Base-by-base conservation (phyloP, 37 sponge, comb jelly and placozoan genomes). In the Ephydatia muelleri region DNA sequence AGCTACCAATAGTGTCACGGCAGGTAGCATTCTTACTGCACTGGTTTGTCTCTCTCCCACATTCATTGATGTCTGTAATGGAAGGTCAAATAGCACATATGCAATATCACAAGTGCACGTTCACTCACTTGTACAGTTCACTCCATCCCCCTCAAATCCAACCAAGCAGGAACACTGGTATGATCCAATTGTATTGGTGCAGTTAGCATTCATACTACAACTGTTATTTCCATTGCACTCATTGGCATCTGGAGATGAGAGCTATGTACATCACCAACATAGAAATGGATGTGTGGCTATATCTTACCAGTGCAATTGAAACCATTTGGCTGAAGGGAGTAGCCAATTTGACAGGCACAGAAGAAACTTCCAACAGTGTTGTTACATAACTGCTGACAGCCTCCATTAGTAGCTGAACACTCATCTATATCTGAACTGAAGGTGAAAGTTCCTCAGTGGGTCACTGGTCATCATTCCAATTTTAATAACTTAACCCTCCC, bases 271-370 rank as follows among this genome's bases (percentile, higher is more conserved):
- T 16, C 0, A 57, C 19, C 1, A 21, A 57, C 1, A 57, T 21
- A 19, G 19, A 57, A 57, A 43, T 43, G 43, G 19, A 57, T 57
- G 6, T 43, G 6, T 43, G 43, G 6, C 6, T 6, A 39, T 36
- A 36, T 47, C 77, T 39, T 38, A 77, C 77, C 77, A 77, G 38
- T 77, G 40, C 82, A 81, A 48, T 40, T 70, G 39, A 37, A 38
- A 31, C 74, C 36, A 37, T 73, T 27, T 22, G 34, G 36, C 36
- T 21, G 34, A 25, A 73, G 1, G 22, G 34, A 34, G 25, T 73
- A 84, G 29, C 84, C 84, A 34, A 19, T 23, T 29, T 21, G 27
- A 35, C 84, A 84, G 33, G 76, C 21, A 65, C 84, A 84, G 67
- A 35, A 30, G 75, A 65, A 84, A n/a, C 66, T 65, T 23, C 84